phyloP scores from a whole-genome alignment of 2,888 invertebrate species.

The Meandrusa payeni region DNA sequence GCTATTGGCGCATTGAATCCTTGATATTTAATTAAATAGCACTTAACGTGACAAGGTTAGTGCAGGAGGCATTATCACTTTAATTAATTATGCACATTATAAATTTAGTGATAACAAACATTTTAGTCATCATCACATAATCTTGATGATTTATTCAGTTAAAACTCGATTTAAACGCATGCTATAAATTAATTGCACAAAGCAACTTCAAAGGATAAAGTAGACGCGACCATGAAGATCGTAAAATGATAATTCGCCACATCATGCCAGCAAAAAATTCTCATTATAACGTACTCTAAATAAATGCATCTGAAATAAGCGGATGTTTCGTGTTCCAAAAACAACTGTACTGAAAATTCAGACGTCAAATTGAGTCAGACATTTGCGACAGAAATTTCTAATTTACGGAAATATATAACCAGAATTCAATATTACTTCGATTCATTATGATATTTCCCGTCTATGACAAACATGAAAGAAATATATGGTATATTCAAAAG shows the following conservation, averaged over 20 bases:
- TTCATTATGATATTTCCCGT: slow-evolving; percentile 6
- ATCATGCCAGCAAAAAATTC: slow-evolving; percentile 1
- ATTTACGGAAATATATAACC: slow-evolving; percentile 5
- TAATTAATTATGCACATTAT: neutral
- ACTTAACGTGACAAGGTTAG: neutral
- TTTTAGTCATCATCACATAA: neutral
- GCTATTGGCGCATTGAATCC: too few relatives aligned
- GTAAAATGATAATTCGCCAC: slow-evolving; percentile 1
- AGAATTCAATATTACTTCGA: neutral
- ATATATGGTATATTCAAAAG: too few relatives aligned
- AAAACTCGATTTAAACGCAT: neutral
- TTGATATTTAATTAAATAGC: neutral
- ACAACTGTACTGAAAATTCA: slow-evolving; percentile 2
- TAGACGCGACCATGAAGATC: neutral
- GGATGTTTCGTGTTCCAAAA: slow-evolving; percentile 15
- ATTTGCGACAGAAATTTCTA: slow-evolving; percentile 15
- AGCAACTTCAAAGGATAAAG: slow-evolving; percentile 12
- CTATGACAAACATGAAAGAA: neutral
- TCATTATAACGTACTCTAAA: neutral
- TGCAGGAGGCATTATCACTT: neutral
- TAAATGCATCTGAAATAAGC: neutral
- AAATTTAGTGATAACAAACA: neutral
- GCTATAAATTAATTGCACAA: slow-evolving; percentile 9
- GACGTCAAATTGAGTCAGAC: slow-evolving; percentile 2
- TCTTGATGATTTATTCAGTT: slow-evolving; percentile 2